Evolutionary conservation across 2,113 vertebrate genomes (phyloP).

Genomic region (Caracal caracal): DNA sequence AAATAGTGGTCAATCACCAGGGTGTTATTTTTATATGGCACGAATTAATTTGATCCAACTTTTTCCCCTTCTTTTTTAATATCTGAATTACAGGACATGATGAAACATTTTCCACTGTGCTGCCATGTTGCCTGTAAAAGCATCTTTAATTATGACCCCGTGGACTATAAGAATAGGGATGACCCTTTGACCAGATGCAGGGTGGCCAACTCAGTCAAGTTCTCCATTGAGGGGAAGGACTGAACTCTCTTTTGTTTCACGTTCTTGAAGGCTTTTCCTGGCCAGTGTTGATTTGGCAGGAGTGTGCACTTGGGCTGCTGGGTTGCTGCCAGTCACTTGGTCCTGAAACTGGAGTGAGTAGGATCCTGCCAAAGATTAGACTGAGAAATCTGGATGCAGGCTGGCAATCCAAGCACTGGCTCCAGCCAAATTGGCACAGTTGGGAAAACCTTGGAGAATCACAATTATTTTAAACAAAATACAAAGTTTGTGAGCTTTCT

Average conservation of each 20-base stretch:
- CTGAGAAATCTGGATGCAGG: conserved; percentile 82
- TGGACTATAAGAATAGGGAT: neutral
- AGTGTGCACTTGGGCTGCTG: conserved; percentile 68
- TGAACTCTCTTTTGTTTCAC: conserved; percentile 70
- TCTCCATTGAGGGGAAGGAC: neutral
- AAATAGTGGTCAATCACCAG: neutral
- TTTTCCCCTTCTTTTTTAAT: neutral
- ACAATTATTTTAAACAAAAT: conserved; percentile 82
- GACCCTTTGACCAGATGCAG: neutral
- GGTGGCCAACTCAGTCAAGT: conserved; percentile 18
- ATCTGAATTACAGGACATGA: neutral
- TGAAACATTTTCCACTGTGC: neutral
- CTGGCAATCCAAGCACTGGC: conserved; percentile 74
- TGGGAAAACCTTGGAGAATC: conserved; percentile 80
- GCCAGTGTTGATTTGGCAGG: conserved; percentile 76
- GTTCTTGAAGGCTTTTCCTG: conserved; percentile 75
- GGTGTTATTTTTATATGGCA: neutral
- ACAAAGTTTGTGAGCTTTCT: conserved; percentile 82
- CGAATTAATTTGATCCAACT: neutral
- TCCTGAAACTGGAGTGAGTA: conserved; percentile 79
- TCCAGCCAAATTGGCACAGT: conserved; percentile 80
- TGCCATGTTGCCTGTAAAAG: neutral
- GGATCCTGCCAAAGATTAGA: conserved; percentile 81
- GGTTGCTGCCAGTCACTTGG: conserved; percentile 77
- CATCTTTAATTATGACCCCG: neutral